Conservation (phyloP, 2,888 invertebrate species). For the Ormyrus rosae region DNA sequence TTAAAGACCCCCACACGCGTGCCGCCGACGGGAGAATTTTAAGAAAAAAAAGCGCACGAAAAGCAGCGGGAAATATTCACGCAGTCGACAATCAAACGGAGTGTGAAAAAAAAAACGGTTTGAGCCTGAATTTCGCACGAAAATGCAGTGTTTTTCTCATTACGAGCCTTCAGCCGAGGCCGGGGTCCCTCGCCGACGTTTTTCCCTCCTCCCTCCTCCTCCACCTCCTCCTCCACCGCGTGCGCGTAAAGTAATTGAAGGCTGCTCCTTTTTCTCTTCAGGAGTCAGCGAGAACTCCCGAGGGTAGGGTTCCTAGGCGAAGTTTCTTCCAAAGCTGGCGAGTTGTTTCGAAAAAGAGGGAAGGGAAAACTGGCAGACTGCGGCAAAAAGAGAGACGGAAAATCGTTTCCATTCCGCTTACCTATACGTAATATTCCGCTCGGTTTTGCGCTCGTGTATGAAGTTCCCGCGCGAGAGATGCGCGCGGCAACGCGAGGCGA, state of each 20-base stretch:
- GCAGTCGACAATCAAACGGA: conserved; percentile 27
- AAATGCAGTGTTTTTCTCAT: conserved; percentile 45
- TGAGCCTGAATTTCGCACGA: conserved; percentile 37
- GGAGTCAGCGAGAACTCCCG: conserved; percentile 35
- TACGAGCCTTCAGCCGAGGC: conserved; percentile 22
- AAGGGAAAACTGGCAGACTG: background rate
- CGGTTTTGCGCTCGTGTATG: background rate
- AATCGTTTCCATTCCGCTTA: conserved; percentile 25
- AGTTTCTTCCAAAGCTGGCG: conserved; percentile 36
- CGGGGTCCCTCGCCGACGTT: conserved; percentile 16
- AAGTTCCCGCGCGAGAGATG: background rate
- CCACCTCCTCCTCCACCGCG: background rate
- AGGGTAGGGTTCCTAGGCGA: conserved; percentile 19
- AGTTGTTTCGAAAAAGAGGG: conserved; percentile 17
- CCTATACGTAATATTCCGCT: background rate
- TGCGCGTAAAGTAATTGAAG: conserved; percentile 42
- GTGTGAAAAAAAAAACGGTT: conserved; percentile 47
- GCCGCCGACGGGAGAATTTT: too few relatives aligned
- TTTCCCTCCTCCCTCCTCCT: background rate
- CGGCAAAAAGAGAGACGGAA: conserved; percentile 3
- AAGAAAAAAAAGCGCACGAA: background rate
- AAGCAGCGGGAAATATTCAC: background rate
- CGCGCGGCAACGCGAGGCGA: too few relatives aligned
- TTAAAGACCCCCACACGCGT: background rate
- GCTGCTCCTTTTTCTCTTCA: conserved; percentile 30